phyloP scores from a whole-genome alignment of 2,888 invertebrate species.

The Brenthis daphne region DNA sequence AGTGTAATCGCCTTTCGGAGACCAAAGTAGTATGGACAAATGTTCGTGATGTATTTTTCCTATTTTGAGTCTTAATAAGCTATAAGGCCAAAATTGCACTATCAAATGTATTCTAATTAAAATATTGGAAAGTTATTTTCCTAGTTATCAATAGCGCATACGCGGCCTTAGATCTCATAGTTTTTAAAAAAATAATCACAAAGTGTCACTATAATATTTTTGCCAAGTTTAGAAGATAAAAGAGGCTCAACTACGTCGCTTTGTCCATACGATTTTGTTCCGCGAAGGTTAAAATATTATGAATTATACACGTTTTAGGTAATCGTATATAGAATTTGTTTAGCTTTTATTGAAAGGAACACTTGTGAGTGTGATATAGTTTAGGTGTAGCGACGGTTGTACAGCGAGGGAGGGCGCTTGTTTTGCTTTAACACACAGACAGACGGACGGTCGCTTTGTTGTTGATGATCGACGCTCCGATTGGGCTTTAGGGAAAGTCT shows the following conservation, averaged over 20 bases:
- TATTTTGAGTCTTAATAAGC: too few relatives aligned
- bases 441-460: neutral
- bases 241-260: conserved; percentile 3
- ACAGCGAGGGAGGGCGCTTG: neutral
- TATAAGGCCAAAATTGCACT: too few relatives aligned
- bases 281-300: neutral
- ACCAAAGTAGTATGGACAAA: neutral
- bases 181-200: too few relatives aligned
- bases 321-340: conserved; percentile 13
- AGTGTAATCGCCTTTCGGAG: neutral
- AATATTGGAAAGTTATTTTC: too few relatives aligned
- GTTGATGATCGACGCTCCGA: conserved; percentile 19
- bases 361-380: conserved; percentile 5
- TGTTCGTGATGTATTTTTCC: too few relatives aligned
- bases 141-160: too few relatives aligned
- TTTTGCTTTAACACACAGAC: neutral
- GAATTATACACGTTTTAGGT: conserved; percentile 6
- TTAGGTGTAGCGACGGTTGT: neutral
- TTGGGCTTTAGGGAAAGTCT: conserved; percentile 27
- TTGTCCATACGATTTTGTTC: neutral
- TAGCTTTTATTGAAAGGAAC: conserved; percentile 15
- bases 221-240: neutral
- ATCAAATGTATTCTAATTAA: too few relatives aligned
- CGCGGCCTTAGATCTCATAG: too few relatives aligned
- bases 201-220: too few relatives aligned